phyloP scores from a whole-genome alignment of 2,888 invertebrate genomes.

The Laspeyria flexula region DNA sequence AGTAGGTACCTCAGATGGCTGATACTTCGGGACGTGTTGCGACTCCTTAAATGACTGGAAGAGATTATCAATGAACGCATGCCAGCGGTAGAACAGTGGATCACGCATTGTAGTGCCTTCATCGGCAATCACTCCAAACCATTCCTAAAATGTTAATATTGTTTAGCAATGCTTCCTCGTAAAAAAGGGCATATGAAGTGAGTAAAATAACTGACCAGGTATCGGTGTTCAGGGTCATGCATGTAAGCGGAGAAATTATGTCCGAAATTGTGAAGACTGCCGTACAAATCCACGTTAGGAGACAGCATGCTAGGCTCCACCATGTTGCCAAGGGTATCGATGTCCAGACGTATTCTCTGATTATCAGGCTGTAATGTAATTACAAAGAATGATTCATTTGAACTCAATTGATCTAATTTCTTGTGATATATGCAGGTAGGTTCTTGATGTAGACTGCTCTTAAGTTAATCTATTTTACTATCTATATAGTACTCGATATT shows the following conservation, averaged over 20 bases:
- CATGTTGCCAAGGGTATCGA: constrained; percentile 90
- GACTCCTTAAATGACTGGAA: constrained; percentile 90
- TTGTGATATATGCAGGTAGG: too few relatives aligned
- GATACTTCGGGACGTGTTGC: constrained; percentile 57
- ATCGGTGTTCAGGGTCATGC: constrained; percentile 90
- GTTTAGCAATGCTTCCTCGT: not conserved
- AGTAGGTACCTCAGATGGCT: too few relatives aligned
- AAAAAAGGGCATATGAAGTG: too few relatives aligned
- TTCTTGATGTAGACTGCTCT: too few relatives aligned
- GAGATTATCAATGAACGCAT: constrained; percentile 90
- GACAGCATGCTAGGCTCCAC: constrained; percentile 89
- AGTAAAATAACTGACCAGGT: constrained; percentile 82
- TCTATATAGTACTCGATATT: too few relatives aligned
- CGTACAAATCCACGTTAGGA: constrained; percentile 88
- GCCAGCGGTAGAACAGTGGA: constrained; percentile 95
- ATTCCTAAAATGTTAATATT: constrained; percentile 84
- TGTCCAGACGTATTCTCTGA: constrained; percentile 79
- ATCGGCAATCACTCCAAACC: constrained; percentile 92
- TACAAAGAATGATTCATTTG: not conserved
- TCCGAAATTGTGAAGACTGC: constrained; percentile 91
- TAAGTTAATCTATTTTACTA: too few relatives aligned
- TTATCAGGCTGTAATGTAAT: constrained; percentile 76
- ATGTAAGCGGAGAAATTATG: constrained; percentile 90
- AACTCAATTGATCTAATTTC: too few relatives aligned
- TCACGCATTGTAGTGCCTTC: constrained; percentile 94